Evolutionary conservation across 2,888 invertebrate genomes (phyloP), one percentile per base, ranked within the genome.

Genomic region (Marronus borbonicus): DNA sequence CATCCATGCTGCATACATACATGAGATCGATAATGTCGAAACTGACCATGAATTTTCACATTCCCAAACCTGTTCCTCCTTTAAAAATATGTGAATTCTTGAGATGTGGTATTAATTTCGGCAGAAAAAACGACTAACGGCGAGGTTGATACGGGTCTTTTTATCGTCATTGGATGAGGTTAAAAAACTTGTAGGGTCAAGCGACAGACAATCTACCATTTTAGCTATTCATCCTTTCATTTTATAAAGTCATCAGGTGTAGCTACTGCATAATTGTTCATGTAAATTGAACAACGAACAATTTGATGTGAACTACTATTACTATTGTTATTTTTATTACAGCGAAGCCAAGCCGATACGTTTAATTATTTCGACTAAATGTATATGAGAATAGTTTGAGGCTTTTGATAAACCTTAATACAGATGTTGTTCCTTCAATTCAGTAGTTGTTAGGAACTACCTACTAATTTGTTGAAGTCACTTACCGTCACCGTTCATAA

Each of bases 11-110:
- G 36, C 55, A 31, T 12, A 44, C 44, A 44, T 12, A 58, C 28
- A 24, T 70, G 28, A 17, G 49, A 20, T n/a, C 31, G 17, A n/a
- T 55, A 55, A 55, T 70, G 44, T 70, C 55, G 55, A 70, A 70
- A 70, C 10, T 70, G 55, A 36, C 70, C 70, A 70, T 70, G 70
- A 70, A 70, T 70, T 70, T 70, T 70, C 31, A 36, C 52, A 52
- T 69, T 55, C 24, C 70, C 31, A 70, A 70, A 70, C 70, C 70
- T 31, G 70, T 70, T 70, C 70, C 55, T 55, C 36, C 10, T 55
- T 55, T 12, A 31, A 55, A 70, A 70, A 52, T 58, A 58, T 70
- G 70, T 70, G 70, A 70, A 70, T 55, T 55, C 28, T 70, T 55
- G 31, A 70, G 17, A 31, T 70, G 31, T 62, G 24, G 2, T 24